Conservation (phyloP, 92 coral and sea anemone genomes). For the Phenganax marumi region DNA sequence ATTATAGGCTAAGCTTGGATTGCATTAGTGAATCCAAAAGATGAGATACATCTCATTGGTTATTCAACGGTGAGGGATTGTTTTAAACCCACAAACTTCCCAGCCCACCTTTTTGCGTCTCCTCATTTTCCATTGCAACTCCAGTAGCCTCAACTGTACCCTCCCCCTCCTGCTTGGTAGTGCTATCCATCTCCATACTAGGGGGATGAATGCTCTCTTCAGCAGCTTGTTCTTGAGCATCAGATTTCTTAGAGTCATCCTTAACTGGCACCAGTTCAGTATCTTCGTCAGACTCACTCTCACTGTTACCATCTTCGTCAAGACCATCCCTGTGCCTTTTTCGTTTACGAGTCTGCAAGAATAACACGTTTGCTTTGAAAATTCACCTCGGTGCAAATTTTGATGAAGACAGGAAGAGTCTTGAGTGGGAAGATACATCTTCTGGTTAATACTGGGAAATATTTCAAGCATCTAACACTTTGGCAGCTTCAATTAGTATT, state of each 20-base stretch:
- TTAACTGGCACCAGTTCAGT: constrained; percentile 98
- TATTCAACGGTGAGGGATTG: too few relatives aligned
- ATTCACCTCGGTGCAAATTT: not conserved
- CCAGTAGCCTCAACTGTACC: too few relatives aligned
- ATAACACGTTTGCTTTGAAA: not conserved
- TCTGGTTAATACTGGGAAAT: too few relatives aligned
- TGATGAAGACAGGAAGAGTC: too few relatives aligned
- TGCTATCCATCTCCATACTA: constrained; percentile 63
- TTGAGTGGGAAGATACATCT: too few relatives aligned
- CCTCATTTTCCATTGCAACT: too few relatives aligned
- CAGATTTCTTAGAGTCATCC: constrained; percentile 76
- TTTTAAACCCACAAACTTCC: too few relatives aligned
- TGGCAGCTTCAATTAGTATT: constrained; percentile 24
- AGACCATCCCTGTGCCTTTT: constrained; percentile 86
- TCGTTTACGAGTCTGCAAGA: constrained; percentile 56
- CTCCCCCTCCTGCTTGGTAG: too few relatives aligned
- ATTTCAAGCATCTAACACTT: too few relatives aligned
- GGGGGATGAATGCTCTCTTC: constrained; percentile 85
- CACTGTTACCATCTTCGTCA: constrained; percentile 85
- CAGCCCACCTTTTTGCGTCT: too few relatives aligned
- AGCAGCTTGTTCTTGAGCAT: constrained; percentile 61
- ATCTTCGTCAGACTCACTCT: constrained; percentile 92
- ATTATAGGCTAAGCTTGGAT: not conserved
- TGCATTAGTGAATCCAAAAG: too few relatives aligned
- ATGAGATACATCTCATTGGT: too few relatives aligned